Percentiles rank a stretch among this genome's conserved stretches.
Conservation (phyloP, 2,888 invertebrate genomes). For the Folsomia candida region DNA sequence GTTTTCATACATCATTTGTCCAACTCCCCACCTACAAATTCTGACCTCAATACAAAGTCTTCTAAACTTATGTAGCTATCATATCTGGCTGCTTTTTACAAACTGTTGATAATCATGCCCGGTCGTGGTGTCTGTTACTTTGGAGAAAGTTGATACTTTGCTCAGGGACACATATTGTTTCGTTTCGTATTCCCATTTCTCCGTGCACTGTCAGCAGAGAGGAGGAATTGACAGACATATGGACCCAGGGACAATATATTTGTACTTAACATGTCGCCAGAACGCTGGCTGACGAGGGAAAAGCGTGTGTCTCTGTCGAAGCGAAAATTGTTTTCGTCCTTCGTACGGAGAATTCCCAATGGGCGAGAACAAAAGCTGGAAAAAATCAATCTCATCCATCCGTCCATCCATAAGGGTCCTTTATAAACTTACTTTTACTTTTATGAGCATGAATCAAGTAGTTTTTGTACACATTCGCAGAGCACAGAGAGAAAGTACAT, state of each 20-base stretch:
- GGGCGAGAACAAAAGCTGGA: conserved; percentile 13
- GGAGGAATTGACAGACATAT: not conserved
- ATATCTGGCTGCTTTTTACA: too few relatives aligned
- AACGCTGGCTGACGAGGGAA: conserved; percentile 1
- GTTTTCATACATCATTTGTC: too few relatives aligned
- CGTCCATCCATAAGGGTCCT: conserved; percentile 12
- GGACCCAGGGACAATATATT: conserved; percentile 3
- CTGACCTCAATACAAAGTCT: too few relatives aligned
- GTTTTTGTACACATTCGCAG: not conserved
- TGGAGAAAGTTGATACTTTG: too few relatives aligned
- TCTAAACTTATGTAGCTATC: too few relatives aligned
- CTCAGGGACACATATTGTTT: too few relatives aligned
- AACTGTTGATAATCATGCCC: too few relatives aligned
- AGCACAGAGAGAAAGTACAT: conserved; percentile 1
- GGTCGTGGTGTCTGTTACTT: too few relatives aligned
- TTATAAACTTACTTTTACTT: not conserved
- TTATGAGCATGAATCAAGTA: conserved; percentile 10
- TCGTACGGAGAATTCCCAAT: conserved; percentile 4
- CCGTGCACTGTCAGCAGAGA: not conserved
- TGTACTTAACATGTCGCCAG: not conserved
- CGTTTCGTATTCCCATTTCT: too few relatives aligned
- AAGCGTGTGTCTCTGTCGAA: conserved; percentile 1
- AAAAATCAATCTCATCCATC: conserved; percentile 11
- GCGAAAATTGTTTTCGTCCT: conserved; percentile 15
- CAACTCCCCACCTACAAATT: too few relatives aligned